Evolutionary conservation across 2,113 vertebrate species (phyloP).

Genomic region (Mungos mungo): DNA sequence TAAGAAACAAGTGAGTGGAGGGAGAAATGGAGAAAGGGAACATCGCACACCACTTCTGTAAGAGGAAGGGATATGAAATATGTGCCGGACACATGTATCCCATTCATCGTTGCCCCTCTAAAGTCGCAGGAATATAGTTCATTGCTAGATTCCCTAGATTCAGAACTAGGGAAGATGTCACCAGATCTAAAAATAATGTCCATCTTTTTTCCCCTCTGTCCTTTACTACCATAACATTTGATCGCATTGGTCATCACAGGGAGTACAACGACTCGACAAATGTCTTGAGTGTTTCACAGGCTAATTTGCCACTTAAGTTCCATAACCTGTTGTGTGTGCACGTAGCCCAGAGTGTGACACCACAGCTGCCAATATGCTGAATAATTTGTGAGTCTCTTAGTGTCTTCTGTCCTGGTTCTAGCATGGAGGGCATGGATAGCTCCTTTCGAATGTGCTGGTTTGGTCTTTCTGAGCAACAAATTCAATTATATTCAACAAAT

Average conservation of each 20-base stretch:
- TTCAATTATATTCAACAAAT: constrained; percentile 46
- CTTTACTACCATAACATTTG: neutral
- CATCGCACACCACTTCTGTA: neutral
- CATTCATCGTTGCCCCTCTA: neutral
- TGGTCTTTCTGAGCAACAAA: neutral
- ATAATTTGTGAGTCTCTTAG: neutral
- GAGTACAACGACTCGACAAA: neutral
- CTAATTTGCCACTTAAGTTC: neutral
- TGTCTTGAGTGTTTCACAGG: neutral
- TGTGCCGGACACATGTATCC: neutral
- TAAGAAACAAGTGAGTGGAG: neutral
- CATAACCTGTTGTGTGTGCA: neutral
- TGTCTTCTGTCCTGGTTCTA: neutral
- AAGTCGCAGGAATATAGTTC: neutral
- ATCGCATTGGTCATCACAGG: neutral
- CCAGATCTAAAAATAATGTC: neutral
- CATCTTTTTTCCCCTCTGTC: neutral
- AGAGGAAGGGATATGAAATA: neutral
- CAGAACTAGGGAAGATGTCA: neutral
- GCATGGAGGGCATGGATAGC: neutral
- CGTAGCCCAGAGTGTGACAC: neutral
- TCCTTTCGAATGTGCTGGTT: neutral
- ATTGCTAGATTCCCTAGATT: neutral
- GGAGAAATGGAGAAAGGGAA: neutral
- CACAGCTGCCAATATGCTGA: neutral